Evolutionary conservation across 37 sponge, comb jelly and placozoan species (phyloP), one percentile per base, ranked within the genome.

Genomic region (Beroe forskalii): DNA sequence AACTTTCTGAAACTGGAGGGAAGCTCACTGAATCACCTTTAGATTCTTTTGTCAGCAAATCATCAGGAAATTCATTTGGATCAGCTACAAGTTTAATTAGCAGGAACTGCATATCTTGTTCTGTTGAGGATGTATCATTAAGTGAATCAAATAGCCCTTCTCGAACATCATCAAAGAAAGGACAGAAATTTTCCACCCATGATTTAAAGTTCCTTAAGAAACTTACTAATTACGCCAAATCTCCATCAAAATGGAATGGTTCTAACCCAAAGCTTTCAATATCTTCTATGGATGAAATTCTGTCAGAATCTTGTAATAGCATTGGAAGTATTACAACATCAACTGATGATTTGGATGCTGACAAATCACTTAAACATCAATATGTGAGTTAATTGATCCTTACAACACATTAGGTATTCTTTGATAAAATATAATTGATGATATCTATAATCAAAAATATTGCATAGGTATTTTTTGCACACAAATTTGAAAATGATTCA

Each of bases 261-360:
- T 69, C 72, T 19, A 69, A 69, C 38, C 72, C 72, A 35, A 69
- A 69, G 38, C 38, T 69, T 14, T 69, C 72, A 36, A 69, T 69
- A 14, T 69, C 72, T 6, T 69, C 72, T 9, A 69, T 69, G 72
- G 72, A 69, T 69, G 72, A 69, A 36, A 33, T 69, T 32, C 20
- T 69, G 19, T 69, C 72, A 20, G 72, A 69, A 37, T 69, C 72
- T 36, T 48, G 55, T 12, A 48, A 48, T 48, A 48, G n/a, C n/a
- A n/a, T n/a, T n/a, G 4, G 4, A 4, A 63, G 72, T 69, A 20
- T 69, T 9, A 69, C 27, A 27, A 69, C 72, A 19, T 69, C 72
- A 14, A 69, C 72, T 32, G 72, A 69, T 32, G 72, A 69, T 69
- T 35, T 69, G 19, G 72, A 69, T 36, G 39, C 39, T 69, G 17